Evolutionary conservation across 2,113 vertebrate genomes (phyloP).

Genomic region (Chaenocephalus aceratus): DNA sequence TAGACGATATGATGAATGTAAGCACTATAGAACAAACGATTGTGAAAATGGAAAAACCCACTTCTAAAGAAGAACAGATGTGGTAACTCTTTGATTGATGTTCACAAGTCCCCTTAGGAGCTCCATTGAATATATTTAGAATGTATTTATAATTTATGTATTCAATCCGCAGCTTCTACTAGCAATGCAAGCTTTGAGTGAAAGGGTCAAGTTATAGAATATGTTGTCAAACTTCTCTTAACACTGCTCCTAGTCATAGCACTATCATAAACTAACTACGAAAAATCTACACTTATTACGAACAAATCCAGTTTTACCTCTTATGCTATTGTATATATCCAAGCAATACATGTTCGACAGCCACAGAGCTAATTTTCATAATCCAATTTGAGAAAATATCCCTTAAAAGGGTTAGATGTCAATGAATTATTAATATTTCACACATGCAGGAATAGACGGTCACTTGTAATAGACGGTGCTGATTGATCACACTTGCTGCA

Average conservation of each 20-base stretch:
- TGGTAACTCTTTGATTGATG: conserved; percentile 24
- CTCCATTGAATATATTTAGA: not conserved
- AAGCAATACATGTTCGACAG: not conserved
- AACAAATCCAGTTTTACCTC: not conserved
- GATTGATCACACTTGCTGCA: conserved; percentile 68
- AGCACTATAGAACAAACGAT: conserved; percentile 14
- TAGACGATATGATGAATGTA: not conserved
- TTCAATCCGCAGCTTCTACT: not conserved
- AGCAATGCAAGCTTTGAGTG: not conserved
- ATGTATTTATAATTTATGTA: conserved; percentile 9
- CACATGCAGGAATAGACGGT: conserved; percentile 55
- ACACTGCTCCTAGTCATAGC: not conserved
- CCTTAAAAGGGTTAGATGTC: conserved; percentile 27
- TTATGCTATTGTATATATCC: not conserved
- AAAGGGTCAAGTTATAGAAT: not conserved
- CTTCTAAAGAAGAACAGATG: conserved; percentile 28
- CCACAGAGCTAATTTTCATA: conserved; percentile 27
- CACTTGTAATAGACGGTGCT: conserved; percentile 60
- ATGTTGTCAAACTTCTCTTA: not conserved
- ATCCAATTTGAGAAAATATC: conserved; percentile 25
- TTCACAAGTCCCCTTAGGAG: not conserved
- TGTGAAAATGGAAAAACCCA: conserved; percentile 25
- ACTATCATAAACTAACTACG: not conserved
- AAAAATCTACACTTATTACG: not conserved
- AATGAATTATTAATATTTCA: conserved; percentile 62